Evolutionary conservation across 2,888 invertebrate genomes (phyloP).

Genomic region (Leucoptera coffeella): DNA sequence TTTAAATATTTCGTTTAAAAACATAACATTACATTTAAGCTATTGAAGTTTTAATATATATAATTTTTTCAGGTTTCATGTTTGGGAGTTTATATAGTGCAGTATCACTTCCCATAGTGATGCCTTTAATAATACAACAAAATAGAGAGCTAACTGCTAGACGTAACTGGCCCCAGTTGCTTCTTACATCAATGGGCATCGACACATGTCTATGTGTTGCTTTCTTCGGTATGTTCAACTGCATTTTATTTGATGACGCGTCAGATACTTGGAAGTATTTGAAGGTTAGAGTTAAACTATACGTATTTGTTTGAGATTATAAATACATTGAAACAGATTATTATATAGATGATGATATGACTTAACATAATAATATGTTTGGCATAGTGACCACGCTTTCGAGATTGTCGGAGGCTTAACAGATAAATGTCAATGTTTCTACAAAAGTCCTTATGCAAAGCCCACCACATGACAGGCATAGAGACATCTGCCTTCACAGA

Average conservation of each 20-base stretch:
- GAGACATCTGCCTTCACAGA: no score
- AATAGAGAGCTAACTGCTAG: constrained; percentile 11
- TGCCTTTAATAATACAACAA: constrained; percentile 23
- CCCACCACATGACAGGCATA: no score
- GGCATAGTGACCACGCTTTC: no score
- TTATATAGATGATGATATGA: no score
- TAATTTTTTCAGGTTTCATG: no score
- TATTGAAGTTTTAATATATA: no score
- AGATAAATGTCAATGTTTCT: no score
- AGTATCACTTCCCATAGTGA: constrained; percentile 29
- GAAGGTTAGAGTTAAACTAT: constrained; percentile 14
- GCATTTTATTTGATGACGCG: constrained; percentile 21
- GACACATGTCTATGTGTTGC: constrained; percentile 39
- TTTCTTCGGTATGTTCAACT: constrained; percentile 27
- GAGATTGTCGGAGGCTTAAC: no score
- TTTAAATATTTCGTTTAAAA: no score
- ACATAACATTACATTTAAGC: no score
- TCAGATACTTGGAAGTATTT: constrained; percentile 20
- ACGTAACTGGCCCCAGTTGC: constrained; percentile 31
- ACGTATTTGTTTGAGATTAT: background rate
- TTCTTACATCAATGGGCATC: constrained; percentile 29
- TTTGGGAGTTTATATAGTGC: constrained; percentile 36
- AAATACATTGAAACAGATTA: background rate
- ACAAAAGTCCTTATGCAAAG: no score
- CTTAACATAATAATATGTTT: no score